Base-by-base conservation (phyloP, 2,797 vertebrate species). In the Myotis daubentonii region DNA sequence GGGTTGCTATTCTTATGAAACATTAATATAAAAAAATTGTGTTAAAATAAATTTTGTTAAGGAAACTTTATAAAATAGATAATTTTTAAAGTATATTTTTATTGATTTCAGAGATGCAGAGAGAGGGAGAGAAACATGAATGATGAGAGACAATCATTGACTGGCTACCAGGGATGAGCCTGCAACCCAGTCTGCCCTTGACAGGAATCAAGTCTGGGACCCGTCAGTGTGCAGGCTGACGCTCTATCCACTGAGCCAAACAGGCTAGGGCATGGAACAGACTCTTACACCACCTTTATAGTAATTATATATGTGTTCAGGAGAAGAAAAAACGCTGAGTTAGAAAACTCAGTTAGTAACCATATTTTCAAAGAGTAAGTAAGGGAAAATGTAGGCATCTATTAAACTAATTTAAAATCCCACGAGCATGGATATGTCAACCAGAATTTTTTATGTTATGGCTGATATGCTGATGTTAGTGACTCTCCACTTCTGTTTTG, bases 1-100 rank as follows among this genome's bases (percentile, higher is more conserved):
- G 92, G 87, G n/a, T 91, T 90, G 57, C 78, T 83, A 51, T 93
- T 96, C 85, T 96, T 96, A 95, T 94, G 79, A 97, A 96, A 95
- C 92, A 96, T 92, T 94, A 82, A 92, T 90, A 90, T 15, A 83
- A 92, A 86, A 97, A 75, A 19, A 91, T 81, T 92, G 30, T 4
- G 2, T 93, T 93, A 70, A 96, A 92, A 94, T 60, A 89, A 71
- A 93, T 93, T 92, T 95, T 79, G 82, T 90, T 93, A 91, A 75
- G 49, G 17, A 76, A 94, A 93, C 62, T 93, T 93, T 53, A 86
- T 95, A 72, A 76, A 95, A 93, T 90, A 93, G 33, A 33, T 95
- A 3, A 23, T 57, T 57, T 51, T 51, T 57, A 57, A 57, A 57
- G 28, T 62, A 30, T 62, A 62, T 62, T 30, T 30, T 62, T 62